Conservation (phyloP, 1,140 invertebrate genomes). For the Drosophila nigromelanica region DNA sequence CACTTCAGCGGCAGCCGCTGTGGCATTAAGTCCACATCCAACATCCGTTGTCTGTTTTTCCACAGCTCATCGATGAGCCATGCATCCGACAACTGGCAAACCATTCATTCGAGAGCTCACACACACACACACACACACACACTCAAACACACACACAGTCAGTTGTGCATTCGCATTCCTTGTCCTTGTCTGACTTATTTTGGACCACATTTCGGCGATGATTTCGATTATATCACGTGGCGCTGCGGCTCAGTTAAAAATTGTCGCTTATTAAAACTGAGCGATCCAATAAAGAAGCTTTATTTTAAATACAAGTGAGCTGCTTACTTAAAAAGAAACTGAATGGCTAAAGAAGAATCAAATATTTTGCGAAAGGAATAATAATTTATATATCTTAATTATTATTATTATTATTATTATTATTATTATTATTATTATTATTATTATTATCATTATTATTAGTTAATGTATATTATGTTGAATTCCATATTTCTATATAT, state of each 20-base stretch:
- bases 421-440: no score
- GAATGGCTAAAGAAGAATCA: no score
- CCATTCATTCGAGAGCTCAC: slow-evolving; percentile 4
- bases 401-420: no score
- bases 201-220: slow-evolving; percentile 15
- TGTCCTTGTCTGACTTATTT: slow-evolving; percentile 28
- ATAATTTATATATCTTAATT: no score
- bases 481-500: not conserved
- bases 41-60: slow-evolving; percentile 20
- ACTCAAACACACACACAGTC: not conserved
- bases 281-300: not conserved
- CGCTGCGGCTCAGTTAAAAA: slow-evolving; percentile 15
- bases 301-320: slow-evolving; percentile 15
- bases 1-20: not conserved
- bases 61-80: slow-evolving; percentile 19
- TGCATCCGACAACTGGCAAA: slow-evolving; percentile 30
- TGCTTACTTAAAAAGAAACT: not conserved
- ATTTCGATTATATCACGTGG: slow-evolving; percentile 16
- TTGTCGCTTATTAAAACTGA: slow-evolving; percentile 28
- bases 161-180: slow-evolving; percentile 16
- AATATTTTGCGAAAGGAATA: no score
- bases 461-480: no score
- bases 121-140: not conserved
- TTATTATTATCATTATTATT: no score
- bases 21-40: slow-evolving; percentile 6